Evolutionary conservation across 1,140 invertebrate genomes (phyloP).

Genomic region (Drosophila tsacasi): DNA sequence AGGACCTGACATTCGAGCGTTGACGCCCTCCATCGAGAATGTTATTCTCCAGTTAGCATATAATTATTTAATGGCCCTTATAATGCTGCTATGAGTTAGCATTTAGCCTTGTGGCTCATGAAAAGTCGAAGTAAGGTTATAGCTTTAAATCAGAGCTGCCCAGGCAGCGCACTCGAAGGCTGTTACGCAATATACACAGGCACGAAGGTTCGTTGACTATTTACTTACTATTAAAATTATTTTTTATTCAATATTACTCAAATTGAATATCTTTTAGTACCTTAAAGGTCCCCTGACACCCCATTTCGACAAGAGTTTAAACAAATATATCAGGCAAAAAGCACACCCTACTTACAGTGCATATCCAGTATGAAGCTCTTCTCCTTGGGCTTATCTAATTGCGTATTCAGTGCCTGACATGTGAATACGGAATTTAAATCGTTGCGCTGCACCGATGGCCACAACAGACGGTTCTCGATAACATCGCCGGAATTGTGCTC

Average conservation of each 20-base stretch:
- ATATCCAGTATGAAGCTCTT: slow-evolving; percentile 91
- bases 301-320: neutral
- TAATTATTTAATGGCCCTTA: slow-evolving; percentile 69
- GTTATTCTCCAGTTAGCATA: slow-evolving; percentile 59
- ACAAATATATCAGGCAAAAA: slow-evolving; percentile 1
- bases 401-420: slow-evolving; percentile 93
- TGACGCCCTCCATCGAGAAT: slow-evolving; percentile 33
- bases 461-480: slow-evolving; percentile 92
- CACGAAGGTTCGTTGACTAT: neutral
- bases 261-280: neutral
- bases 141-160: neutral
- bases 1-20: slow-evolving; percentile 31
- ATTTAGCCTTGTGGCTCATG: slow-evolving; percentile 34
- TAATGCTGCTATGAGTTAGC: slow-evolving; percentile 25
- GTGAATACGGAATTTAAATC: slow-evolving; percentile 93
- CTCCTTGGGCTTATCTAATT: slow-evolving; percentile 91
- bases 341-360: slow-evolving; percentile 89
- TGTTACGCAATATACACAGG: neutral
- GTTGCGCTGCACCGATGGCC: slow-evolving; percentile 90
- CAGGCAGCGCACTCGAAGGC: neutral
- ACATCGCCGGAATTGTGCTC: slow-evolving; percentile 93
- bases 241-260: neutral
- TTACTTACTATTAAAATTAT: too few species aligned
- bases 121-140: neutral
- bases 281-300: neutral